Evolutionary conservation across 2,888 invertebrate genomes (phyloP), one percentile per base, ranked within the genome.

Genomic region (Cheilosia grossa): DNA sequence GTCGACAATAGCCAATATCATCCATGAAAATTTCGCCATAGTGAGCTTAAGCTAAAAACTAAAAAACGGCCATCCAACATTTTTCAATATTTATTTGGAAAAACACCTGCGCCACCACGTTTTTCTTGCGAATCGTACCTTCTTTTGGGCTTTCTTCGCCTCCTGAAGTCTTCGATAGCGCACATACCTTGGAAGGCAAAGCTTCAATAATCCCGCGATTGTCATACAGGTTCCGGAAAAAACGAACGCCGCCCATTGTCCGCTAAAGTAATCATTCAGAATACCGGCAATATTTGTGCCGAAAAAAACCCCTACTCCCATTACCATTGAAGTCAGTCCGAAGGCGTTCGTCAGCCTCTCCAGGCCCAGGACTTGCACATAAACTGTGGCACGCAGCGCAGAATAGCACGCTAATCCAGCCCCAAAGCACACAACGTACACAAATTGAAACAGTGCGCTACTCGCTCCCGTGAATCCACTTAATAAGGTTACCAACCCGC

Each of bases 321-420:
- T 96, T 89, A 96, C 95, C 88, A 97, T 92, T 58, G 96, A 93
- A 13, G 95, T 92, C 33, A 97, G 91, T 19, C 97, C 97, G 90
- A 96, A 96, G 27, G 96, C 95, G 90, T 96, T 97, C 17, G 96
- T 96, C 81, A 97, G 91, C 88, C 95, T 95, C 83, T 96, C 95
- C 87, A 97, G 92, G 0, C 97, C 96, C 69, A 97, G 90, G 19
- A 96, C 92, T 88, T 96, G 96, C 7, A 96, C 96, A 73, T 96
- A 93, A 66, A 97, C 93, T 64, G 97, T 94, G 27, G 97, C 95
- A 82, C 96, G 94, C 59, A 97, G 92, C 0, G 96, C 94, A 9
- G 96, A 94, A 89, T 95, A 96, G 51, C 95, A 95, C 24, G 97
- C 97, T 87, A 90, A 87, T 15, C 89, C 91, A 3, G 90, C 73